Percentiles rank a stretch among this genome's conserved stretches.
Conservation (phyloP, 2,888 invertebrate genomes). For the Tricholauxania praeusta region DNA sequence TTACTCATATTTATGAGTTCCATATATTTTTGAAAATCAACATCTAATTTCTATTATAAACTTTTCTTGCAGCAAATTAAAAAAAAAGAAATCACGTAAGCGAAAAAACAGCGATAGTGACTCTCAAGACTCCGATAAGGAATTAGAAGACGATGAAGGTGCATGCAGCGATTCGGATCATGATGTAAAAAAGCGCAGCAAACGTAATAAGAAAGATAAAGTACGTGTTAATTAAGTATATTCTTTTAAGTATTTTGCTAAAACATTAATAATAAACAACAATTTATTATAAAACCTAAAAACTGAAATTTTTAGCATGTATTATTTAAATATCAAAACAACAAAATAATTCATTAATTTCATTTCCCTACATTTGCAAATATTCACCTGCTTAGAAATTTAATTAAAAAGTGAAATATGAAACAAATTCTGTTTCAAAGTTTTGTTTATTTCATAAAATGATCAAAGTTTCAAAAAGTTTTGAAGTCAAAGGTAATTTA, state of each 20-base stretch:
- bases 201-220: slow-evolving; percentile 67
- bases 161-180: slow-evolving; percentile 65
- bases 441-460: slow-evolving; percentile 22
- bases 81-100: slow-evolving; percentile 73
- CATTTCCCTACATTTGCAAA: slow-evolving; percentile 44
- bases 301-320: slow-evolving; percentile 34
- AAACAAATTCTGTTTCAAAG: slow-evolving; percentile 41
- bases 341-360: slow-evolving; percentile 20
- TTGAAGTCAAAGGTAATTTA: slow-evolving; percentile 26
- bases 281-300: slow-evolving; percentile 19
- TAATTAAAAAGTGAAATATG: not conserved
- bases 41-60: slow-evolving; percentile 15
- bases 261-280: slow-evolving; percentile 7
- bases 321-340: slow-evolving; percentile 28
- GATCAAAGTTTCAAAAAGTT: slow-evolving; percentile 11
- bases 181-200: slow-evolving; percentile 63
- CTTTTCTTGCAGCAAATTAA: slow-evolving; percentile 64
- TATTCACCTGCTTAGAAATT: slow-evolving; percentile 58
- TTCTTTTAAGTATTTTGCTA: not conserved
- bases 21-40: not conserved
- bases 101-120: slow-evolving; percentile 69
- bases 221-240: slow-evolving; percentile 50
- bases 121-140: slow-evolving; percentile 66
- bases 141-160: slow-evolving; percentile 65
- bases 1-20: not conserved